phyloP scores from a whole-genome alignment of 2,113 vertebrate species.

The Hirundichthys speculiger region DNA sequence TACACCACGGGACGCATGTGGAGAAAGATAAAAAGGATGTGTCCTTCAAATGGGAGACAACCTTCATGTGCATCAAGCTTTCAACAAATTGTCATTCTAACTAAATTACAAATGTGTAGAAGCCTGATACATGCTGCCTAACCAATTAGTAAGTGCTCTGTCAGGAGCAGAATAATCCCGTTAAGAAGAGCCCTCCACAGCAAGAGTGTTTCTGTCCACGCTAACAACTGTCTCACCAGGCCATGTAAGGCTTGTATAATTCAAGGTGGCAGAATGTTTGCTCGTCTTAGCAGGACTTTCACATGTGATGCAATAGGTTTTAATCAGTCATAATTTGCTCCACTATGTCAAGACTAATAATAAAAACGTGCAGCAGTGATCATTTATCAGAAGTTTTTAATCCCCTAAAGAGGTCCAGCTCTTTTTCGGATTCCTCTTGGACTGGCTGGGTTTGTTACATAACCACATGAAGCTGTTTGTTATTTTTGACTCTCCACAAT shows the following conservation, averaged over 20 bases:
- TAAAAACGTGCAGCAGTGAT: neutral
- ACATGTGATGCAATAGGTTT: conserved; percentile 2
- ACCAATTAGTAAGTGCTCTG: conserved; percentile 63
- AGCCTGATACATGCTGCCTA: conserved; percentile 44
- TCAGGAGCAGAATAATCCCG: conserved; percentile 64
- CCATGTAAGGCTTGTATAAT: conserved; percentile 36
- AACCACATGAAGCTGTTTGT: conserved; percentile 34
- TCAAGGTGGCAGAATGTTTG: conserved; percentile 51
- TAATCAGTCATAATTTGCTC: conserved; percentile 10
- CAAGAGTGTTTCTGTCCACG: conserved; percentile 28
- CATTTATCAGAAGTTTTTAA: conserved; percentile 16
- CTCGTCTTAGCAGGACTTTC: neutral
- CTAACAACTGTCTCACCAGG: conserved; percentile 48
- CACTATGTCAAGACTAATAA: conserved; percentile 6
- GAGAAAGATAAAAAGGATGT: conserved; percentile 20
- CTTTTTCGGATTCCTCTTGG: conserved; percentile 18
- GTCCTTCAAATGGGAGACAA: conserved; percentile 36
- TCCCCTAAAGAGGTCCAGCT: conserved; percentile 17
- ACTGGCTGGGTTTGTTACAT: conserved; percentile 35
- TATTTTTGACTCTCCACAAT: conserved; percentile 51
- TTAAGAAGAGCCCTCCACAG: conserved; percentile 47
- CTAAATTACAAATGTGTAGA: conserved; percentile 57
- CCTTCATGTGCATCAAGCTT: conserved; percentile 59
- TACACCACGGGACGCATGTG: neutral
- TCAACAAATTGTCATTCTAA: conserved; percentile 59